Percentiles rank a stretch among this genome's conserved stretches.
Conservation (phyloP, 2,797 vertebrate genomes). For the Xenops minutus region DNA sequence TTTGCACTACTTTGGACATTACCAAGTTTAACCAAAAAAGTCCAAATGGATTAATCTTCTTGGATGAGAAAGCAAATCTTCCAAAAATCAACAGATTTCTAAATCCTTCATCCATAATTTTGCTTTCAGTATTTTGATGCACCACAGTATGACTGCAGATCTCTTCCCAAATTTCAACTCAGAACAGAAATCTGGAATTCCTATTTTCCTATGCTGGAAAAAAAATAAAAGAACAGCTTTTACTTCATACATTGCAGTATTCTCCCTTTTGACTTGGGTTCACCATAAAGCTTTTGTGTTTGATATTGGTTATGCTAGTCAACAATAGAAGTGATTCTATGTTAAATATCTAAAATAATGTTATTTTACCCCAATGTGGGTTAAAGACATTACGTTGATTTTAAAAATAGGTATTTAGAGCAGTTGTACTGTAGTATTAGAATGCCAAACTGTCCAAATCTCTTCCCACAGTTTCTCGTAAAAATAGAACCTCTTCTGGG, state of each 20-base stretch:
- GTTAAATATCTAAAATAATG: background rate
- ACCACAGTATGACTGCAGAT: background rate
- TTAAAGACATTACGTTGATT: background rate
- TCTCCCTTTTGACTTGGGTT: background rate
- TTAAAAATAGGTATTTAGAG: conserved; percentile 23
- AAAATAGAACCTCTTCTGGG: conserved; percentile 26
- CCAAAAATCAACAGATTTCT: background rate
- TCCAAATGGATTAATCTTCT: background rate
- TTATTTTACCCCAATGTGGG: background rate
- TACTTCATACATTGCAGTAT: background rate
- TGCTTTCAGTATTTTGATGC: background rate
- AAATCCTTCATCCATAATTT: background rate
- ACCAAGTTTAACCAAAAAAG: background rate
- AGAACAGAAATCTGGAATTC: background rate
- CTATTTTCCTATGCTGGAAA: background rate
- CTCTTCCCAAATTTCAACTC: background rate
- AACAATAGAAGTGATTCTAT: background rate
- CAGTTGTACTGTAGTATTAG: background rate
- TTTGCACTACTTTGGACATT: background rate
- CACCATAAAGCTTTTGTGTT: background rate
- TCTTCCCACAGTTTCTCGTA: conserved; percentile 39
- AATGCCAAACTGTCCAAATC: conserved; percentile 10
- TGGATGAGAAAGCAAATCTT: background rate
- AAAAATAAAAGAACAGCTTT: background rate
- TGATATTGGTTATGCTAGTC: background rate